A percentile compares a stretch with the other conserved stretches of the same genome.
Evolutionary conservation across 2,113 vertebrate genomes (phyloP).

Genomic region (Apteryx owenii): DNA sequence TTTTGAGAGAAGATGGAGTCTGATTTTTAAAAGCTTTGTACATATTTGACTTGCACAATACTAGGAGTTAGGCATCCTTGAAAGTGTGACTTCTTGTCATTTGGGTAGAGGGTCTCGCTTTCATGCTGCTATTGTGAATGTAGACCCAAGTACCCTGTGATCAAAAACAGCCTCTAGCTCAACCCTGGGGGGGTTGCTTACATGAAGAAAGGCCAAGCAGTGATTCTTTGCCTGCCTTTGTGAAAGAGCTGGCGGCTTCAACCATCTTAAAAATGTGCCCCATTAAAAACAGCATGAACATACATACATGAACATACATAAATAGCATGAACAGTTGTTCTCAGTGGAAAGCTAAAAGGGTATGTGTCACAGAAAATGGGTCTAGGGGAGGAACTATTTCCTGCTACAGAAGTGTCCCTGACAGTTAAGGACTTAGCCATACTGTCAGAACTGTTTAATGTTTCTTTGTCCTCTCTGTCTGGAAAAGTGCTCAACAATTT

Average conservation of each 20-base stretch:
- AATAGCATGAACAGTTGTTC: neutral
- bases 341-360: neutral
- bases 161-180: neutral
- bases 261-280: neutral
- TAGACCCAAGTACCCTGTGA: neutral
- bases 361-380: neutral
- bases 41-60: neutral
- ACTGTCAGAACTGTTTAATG: neutral
- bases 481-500: neutral
- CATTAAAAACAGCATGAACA: neutral
- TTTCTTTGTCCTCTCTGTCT: neutral
- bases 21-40: neutral
- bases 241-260: neutral
- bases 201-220: neutral
- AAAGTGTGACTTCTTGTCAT: neutral
- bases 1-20: neutral
- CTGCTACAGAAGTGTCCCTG: neutral
- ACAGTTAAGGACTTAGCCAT: neutral
- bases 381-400: neutral
- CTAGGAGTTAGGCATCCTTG: neutral
- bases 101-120: neutral
- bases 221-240: neutral
- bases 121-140: neutral
- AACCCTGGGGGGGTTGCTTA: neutral
- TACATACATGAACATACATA: neutral